Evolutionary conservation across 2,888 invertebrate species (phyloP), one percentile per base, ranked within the genome.

Genomic region (Eubasilissa splendida): DNA sequence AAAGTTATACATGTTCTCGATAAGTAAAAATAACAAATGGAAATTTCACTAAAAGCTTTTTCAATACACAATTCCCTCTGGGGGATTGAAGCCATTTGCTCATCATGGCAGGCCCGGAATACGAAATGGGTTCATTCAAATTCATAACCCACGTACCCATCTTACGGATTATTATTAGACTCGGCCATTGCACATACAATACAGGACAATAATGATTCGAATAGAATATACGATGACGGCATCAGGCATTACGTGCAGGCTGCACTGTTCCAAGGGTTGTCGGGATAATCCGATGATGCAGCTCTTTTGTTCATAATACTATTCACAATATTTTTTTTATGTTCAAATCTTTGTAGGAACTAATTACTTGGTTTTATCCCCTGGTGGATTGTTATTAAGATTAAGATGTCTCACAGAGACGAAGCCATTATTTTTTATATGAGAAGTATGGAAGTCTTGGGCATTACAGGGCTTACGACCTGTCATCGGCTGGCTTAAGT

Each of bases 11-110:
- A 22, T 42, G 0, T 42, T 2, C 42, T 42, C 42, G 7, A 42
- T 42, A 42, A 42, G 42, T 42, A 7, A 7, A 54, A 53, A 70
- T 12, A 70, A 70, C 54, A 53, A 74, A 78, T 75, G 81, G 66
- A 75, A 81, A 81, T 78, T 80, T 77, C 31, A 53, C 73, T 80
- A 77, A 80, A 77, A 80, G 80, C 80, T 80, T 80, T 76, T 70
- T 50, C 54, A 11, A 60, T 58, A 68, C 56, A 68, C 56, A 68
- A 75, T 52, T 11, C 50, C n/a, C 77, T 14, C 14, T 54, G 70
- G 8, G 54, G 70, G 54, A n/a, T 54, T 31, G 22, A 8, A 54
- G 70, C 31, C 31, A 54, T 70, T 70, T 70, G 4, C 54, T 70
- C 70, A 54, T 53, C 22, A 54, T 2, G 12, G 54, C 31, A 11